Evolutionary conservation across 2,888 invertebrate genomes (phyloP).

Genomic region (Drosophila mayaguana): DNA sequence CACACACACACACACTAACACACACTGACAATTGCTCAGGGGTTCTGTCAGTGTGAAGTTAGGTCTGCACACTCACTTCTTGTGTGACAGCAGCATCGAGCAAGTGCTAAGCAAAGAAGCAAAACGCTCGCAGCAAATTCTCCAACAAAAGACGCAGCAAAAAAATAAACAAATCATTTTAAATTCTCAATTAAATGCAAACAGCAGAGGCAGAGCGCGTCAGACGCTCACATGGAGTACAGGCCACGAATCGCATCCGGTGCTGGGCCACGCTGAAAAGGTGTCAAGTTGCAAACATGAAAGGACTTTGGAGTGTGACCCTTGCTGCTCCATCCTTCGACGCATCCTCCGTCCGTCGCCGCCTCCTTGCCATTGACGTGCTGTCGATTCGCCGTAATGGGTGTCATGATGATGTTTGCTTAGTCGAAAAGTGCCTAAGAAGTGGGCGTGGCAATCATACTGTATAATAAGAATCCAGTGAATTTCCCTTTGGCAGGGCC

Average conservation of each 20-base stretch:
- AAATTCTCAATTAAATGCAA: constrained; percentile 82
- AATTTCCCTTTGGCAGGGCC: constrained; percentile 17
- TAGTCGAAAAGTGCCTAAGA: constrained; percentile 53
- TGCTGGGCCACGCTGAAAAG: constrained; percentile 51
- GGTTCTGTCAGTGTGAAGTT: constrained; percentile 1
- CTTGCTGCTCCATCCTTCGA: constrained; percentile 27
- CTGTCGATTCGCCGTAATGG: constrained; percentile 64
- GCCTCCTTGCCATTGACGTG: constrained; percentile 16
- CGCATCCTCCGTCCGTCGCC: too few species aligned
- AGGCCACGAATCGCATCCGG: constrained; percentile 25
- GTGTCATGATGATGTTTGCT: constrained; percentile 75
- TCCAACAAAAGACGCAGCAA: constrained; percentile 71
- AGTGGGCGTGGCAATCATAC: constrained; percentile 21
- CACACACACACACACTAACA: constrained; percentile 23
- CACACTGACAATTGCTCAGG: neutral
- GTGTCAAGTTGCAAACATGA: constrained; percentile 75
- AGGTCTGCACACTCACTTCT: constrained; percentile 29
- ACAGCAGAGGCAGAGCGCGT: constrained; percentile 34
- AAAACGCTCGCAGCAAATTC: constrained; percentile 70
- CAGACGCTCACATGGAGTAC: constrained; percentile 11
- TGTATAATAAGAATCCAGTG: constrained; percentile 10
- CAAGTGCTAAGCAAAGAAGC: constrained; percentile 68
- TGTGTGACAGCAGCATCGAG: constrained; percentile 38
- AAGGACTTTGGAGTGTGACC: constrained; percentile 55
- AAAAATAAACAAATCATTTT: constrained; percentile 82